A percentile compares a stretch with the other conserved stretches of the same genome.
Evolutionary conservation across 2,113 vertebrate species (phyloP).

Genomic region (Dromaius novaehollandiae): DNA sequence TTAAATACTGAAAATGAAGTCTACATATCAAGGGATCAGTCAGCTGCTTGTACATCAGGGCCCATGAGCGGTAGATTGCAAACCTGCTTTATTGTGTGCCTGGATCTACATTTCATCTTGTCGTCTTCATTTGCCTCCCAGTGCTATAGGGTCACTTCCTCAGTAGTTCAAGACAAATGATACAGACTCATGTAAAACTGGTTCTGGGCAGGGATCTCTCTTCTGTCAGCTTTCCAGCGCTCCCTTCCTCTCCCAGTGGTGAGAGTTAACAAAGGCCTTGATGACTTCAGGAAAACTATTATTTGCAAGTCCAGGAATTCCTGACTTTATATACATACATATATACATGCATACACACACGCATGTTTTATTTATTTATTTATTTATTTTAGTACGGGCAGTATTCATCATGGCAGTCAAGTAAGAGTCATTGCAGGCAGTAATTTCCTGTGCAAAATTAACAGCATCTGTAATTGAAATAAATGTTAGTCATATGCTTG

Average conservation of each 20-base stretch:
- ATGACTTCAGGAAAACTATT: not conserved
- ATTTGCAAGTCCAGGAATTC: not conserved
- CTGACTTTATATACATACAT: not conserved
- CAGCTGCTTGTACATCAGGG: not conserved
- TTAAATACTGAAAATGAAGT: too few species aligned
- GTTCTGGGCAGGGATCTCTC: not conserved
- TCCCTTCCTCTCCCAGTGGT: not conserved
- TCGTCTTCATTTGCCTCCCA: not conserved
- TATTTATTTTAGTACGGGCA: not conserved
- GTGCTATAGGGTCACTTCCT: not conserved
- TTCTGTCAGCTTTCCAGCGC: not conserved
- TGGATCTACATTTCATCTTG: too few species aligned
- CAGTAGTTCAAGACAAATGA: not conserved
- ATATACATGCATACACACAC: too few species aligned
- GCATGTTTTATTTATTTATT: not conserved
- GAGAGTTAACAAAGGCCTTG: not conserved
- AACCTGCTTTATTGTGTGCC: not conserved
- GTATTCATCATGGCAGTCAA: not conserved
- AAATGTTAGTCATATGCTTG: not conserved
- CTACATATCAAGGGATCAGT: too few species aligned
- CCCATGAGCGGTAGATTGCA: not conserved
- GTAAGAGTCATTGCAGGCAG: not conserved
- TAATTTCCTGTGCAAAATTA: not conserved
- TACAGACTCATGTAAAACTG: not conserved
- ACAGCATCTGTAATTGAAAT: not conserved